Evolutionary conservation across 2,888 invertebrate species (phyloP).

Genomic region (Odontocolon sp.): DNA sequence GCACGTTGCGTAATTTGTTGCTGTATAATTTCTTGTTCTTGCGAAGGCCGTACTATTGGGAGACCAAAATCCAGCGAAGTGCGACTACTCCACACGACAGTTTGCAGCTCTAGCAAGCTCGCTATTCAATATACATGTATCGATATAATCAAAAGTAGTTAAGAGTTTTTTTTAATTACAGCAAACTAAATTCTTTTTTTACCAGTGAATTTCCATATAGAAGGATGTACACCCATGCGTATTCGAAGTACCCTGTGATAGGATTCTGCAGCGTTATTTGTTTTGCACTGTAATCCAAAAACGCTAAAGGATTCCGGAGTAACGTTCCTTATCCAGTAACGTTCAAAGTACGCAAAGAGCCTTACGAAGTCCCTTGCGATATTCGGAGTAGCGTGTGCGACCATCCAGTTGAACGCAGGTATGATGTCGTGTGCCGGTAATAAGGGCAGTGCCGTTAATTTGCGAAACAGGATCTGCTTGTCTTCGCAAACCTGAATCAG

Average conservation of each 20-base stretch:
- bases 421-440: neutral
- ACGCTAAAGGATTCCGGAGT: neutral
- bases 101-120: neutral
- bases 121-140: neutral
- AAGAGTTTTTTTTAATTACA: neutral
- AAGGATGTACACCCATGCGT: neutral
- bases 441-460: neutral
- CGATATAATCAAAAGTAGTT: neutral
- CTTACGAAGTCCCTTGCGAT: neutral
- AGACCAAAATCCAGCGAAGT: neutral
- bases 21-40: neutral
- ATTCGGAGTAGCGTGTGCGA: neutral
- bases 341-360: neutral
- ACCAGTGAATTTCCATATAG: constrained; percentile 17
- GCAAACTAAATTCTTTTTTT: too few species aligned
- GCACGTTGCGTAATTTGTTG: neutral
- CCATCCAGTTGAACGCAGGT: neutral
- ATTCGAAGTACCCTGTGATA: constrained; percentile 5
- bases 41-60: neutral
- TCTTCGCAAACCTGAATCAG: neutral
- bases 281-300: neutral
- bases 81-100: neutral
- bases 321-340: neutral
- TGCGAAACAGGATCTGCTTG: neutral
- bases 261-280: neutral